Conservation (phyloP, 2,113 vertebrate genomes). For the Cervus canadensis region DNA sequence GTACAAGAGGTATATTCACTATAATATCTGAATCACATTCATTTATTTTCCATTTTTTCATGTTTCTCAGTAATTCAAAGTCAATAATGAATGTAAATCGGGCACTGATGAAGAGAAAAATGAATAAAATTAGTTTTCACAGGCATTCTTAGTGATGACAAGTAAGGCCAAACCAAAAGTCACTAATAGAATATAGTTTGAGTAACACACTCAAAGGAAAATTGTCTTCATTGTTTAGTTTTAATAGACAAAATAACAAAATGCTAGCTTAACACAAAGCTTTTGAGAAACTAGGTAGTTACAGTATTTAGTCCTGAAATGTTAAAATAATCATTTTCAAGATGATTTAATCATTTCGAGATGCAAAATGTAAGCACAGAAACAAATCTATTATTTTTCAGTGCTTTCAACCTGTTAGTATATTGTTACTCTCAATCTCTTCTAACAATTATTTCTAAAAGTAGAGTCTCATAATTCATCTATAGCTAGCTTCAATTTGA, state of each 20-base stretch:
- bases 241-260: neutral
- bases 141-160: constrained; percentile 47
- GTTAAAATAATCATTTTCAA: neutral
- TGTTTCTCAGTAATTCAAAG: constrained; percentile 54
- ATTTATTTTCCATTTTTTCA: constrained; percentile 17
- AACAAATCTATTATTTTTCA: neutral
- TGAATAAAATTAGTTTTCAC: constrained; percentile 32
- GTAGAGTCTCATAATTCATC: neutral
- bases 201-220: constrained; percentile 45
- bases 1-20: neutral
- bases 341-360: neutral
- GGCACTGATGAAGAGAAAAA: neutral
- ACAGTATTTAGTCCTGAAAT: neutral
- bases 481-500: neutral
- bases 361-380: neutral
- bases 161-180: constrained; percentile 60
- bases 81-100: constrained; percentile 56
- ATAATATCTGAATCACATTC: neutral
- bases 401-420: neutral
- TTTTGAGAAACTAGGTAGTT: neutral
- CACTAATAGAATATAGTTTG: constrained; percentile 44
- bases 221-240: constrained; percentile 38
- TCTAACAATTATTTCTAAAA: neutral
- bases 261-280: neutral
- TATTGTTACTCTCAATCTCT: neutral